Evolutionary conservation across 2,888 invertebrate species (phyloP).

Genomic region (Erannis defoliaria): DNA sequence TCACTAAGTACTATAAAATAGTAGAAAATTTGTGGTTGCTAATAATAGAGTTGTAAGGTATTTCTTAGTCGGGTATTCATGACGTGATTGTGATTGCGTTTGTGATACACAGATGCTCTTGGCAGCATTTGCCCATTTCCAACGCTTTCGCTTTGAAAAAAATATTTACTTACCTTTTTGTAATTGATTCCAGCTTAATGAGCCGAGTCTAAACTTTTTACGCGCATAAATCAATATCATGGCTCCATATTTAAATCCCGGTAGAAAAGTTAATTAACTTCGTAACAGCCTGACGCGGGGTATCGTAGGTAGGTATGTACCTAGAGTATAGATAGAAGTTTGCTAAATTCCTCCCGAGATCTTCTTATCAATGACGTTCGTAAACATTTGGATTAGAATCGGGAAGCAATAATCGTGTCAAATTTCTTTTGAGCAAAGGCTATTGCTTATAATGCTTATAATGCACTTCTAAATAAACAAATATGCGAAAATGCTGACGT

Average conservation of each 20-base stretch:
- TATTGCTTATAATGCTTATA: too few species aligned
- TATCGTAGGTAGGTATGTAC: constrained; percentile 6
- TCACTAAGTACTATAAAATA: too few species aligned
- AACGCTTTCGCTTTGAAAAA: neutral
- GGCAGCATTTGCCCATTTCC: neutral
- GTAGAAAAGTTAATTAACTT: constrained; percentile 37
- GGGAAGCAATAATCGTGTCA: constrained; percentile 25
- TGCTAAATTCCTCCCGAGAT: constrained; percentile 25
- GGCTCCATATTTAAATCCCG: constrained; percentile 30
- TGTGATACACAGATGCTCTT: too few species aligned
- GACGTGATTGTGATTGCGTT: too few species aligned
- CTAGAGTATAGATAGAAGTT: neutral
- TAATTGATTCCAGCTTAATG: constrained; percentile 18
- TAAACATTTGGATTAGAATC: constrained; percentile 31
- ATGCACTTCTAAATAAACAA: too few species aligned
- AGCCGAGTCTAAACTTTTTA: constrained; percentile 18
- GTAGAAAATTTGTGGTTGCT: too few species aligned
- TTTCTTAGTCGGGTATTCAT: too few species aligned
- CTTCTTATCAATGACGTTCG: constrained; percentile 34
- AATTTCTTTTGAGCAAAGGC: constrained; percentile 27
- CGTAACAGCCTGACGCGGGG: constrained; percentile 23
- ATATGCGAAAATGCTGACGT: too few species aligned
- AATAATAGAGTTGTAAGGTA: too few species aligned
- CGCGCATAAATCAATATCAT: constrained; percentile 32
- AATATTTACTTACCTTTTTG: neutral